These are phyloP conservation scores for Lutjanus campechanus DNA, from an alignment of 2,797 vertebrate genomes.

Conservation along the genomic window DNA sequence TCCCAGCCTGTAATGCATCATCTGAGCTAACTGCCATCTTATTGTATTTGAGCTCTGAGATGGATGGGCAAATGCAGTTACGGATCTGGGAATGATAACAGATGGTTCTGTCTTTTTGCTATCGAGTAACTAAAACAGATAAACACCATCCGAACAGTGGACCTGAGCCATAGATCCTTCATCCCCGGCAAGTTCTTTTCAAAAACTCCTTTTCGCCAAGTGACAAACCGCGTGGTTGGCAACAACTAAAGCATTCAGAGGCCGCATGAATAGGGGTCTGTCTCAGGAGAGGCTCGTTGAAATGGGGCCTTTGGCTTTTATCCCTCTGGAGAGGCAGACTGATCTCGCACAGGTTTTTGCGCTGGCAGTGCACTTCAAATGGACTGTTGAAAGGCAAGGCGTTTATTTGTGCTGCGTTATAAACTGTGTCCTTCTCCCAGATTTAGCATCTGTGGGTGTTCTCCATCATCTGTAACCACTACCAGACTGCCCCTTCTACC, in stretches of 20 bases:
- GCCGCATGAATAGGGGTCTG: slow-evolving; percentile 76
- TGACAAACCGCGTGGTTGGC: slow-evolving; percentile 77
- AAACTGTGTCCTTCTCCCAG: slow-evolving; percentile 59
- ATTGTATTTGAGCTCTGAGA: slow-evolving; percentile 67
- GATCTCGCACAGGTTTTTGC: slow-evolving; percentile 70
- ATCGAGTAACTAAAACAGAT: slow-evolving; percentile 55
- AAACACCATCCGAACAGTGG: slow-evolving; percentile 57
- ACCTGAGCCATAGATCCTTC: slow-evolving; percentile 65
- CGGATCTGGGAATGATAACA: slow-evolving; percentile 52
- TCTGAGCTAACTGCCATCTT: slow-evolving; percentile 54
- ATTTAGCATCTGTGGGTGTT: slow-evolving; percentile 64
- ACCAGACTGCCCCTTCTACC: background rate
- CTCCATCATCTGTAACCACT: slow-evolving; percentile 26
- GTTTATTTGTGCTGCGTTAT: slow-evolving; percentile 70
- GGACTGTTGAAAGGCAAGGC: slow-evolving; percentile 70
- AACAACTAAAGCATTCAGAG: slow-evolving; percentile 75
- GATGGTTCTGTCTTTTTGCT: slow-evolving; percentile 49
- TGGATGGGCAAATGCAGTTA: slow-evolving; percentile 51
- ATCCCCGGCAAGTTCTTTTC: slow-evolving; percentile 52
- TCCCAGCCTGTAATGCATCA: slow-evolving; percentile 61
- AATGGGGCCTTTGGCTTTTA: slow-evolving; percentile 73
- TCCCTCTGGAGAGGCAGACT: slow-evolving; percentile 68
- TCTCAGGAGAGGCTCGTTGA: slow-evolving; percentile 76
- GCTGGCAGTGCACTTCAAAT: slow-evolving; percentile 70
- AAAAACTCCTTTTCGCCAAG: slow-evolving; percentile 66